A percentile compares a stretch with the other conserved stretches of the same genome.
Evolutionary conservation across 2,888 invertebrate genomes (phyloP).

Genomic region (Morpho deidamia): DNA sequence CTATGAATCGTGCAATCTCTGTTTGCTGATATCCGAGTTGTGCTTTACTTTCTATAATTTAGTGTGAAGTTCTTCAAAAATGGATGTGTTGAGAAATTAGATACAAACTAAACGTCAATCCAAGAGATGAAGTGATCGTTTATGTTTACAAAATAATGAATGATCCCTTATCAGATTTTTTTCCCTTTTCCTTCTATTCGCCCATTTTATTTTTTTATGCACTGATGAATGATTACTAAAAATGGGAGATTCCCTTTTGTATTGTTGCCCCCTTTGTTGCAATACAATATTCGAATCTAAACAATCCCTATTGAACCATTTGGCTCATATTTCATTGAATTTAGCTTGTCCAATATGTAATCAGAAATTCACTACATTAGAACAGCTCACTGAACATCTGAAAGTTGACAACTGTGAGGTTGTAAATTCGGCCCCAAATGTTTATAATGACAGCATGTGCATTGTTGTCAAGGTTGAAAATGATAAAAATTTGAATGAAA

Average conservation of each 20-base stretch:
- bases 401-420: slow-evolving; percentile 50
- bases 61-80: slow-evolving; percentile 73
- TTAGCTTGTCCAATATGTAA: slow-evolving; percentile 80
- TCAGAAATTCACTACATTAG: slow-evolving; percentile 69
- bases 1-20: slow-evolving; percentile 2
- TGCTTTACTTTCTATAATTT: slow-evolving; percentile 30
- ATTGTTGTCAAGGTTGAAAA: slow-evolving; percentile 3
- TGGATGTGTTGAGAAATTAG: slow-evolving; percentile 56
- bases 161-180: slow-evolving; percentile 2
- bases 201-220: background rate
- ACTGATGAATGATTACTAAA: too few species aligned
- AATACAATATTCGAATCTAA: slow-evolving; percentile 78
- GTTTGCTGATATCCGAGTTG: slow-evolving; percentile 21
- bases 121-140: slow-evolving; percentile 32
- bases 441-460: background rate
- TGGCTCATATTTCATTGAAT: slow-evolving; percentile 67
- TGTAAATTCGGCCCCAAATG: background rate
- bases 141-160: slow-evolving; percentile 47
- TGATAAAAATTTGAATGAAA: background rate
- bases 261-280: slow-evolving; percentile 81
- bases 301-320: slow-evolving; percentile 72
- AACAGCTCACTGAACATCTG: slow-evolving; percentile 78
- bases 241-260: slow-evolving; percentile 73
- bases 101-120: slow-evolving; percentile 54
- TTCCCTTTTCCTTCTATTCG: background rate